Evolutionary conservation across 1,140 invertebrate species (phyloP), one percentile per base, ranked within the genome.

Genomic region (Eumaeus atala): DNA sequence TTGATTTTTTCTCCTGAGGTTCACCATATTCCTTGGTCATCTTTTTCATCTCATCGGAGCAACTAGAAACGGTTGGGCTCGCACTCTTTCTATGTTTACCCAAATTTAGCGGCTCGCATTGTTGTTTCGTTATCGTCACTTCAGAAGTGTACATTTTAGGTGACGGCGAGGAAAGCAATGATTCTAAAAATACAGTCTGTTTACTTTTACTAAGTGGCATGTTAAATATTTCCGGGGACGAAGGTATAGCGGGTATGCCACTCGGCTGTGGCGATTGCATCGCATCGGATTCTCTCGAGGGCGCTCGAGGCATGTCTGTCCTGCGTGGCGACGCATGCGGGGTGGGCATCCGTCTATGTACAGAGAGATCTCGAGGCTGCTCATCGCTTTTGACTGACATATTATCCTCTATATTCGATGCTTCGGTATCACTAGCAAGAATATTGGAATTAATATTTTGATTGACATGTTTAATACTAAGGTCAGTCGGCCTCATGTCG

Each of bases 181-280:
- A 87, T 79, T 90, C 90, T 59, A 90, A 70, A 70, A 90, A 90
- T 42, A 89, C 64, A 1, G 89, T 87, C 66, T 90, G 89, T 73
- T 89, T 89, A 57, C 74, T 87, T 62, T 84, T 88, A 3, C 83
- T 81, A 2, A 70, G 70, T 12, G 77, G 84, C 75, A 83, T 77
- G 50, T 74, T 87, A 69, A 90, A 88, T 63, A 91, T 85, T 73
- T 91, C 90, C 2, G 90, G 90, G 12, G 90, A 91, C 3, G 88
- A 89, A 14, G 89, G 90, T 12, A 91, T 84, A 11, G 90, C 90
- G 28, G 91, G 90, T 36, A 92, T 90, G 1, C 90, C 91, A 61
- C 90, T 92, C 0, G 91, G 90, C 56, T 91, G 91, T 0, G 91
- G 91, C 1, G 91, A 92, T 53, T 91, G 90, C 72, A 90, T 89